phyloP scores from a whole-genome alignment of 2,888 invertebrate species.

The Scelioninae gen. 1 region DNA sequence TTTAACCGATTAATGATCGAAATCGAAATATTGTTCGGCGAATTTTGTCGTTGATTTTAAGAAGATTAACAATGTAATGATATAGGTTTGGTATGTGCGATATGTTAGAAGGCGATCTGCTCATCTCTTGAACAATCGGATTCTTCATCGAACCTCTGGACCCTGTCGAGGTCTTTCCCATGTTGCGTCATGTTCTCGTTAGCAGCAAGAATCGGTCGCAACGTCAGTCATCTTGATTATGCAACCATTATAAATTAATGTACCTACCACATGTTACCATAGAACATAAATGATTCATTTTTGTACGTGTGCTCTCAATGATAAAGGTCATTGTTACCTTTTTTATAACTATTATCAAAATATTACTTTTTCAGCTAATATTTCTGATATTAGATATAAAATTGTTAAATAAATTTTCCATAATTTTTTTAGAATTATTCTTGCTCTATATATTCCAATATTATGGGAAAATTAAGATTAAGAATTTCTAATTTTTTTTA shows the following conservation, averaged over 20 bases:
- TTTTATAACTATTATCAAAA: not conserved
- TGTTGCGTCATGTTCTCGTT: slow-evolving; percentile 68
- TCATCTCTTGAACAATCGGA: slow-evolving; percentile 62
- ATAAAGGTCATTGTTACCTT: slow-evolving; percentile 62
- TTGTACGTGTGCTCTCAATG: slow-evolving; percentile 30
- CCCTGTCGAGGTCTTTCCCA: slow-evolving; percentile 65
- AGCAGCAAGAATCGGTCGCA: slow-evolving; percentile 63
- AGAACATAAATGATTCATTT: slow-evolving; percentile 27
- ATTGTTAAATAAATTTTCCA: too few relatives aligned
- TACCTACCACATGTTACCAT: slow-evolving; percentile 31
- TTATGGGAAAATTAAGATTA: too few relatives aligned
- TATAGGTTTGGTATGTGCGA: slow-evolving; percentile 36
- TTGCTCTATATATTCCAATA: too few relatives aligned
- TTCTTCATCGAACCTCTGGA: slow-evolving; percentile 65
- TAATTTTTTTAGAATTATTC: too few relatives aligned
- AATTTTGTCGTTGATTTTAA: too few relatives aligned
- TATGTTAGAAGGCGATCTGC: slow-evolving; percentile 50
- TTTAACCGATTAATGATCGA: too few relatives aligned
- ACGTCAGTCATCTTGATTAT: slow-evolving; percentile 64
- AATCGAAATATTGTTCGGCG: too few relatives aligned
- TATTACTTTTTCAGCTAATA: too few relatives aligned
- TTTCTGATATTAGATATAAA: too few relatives aligned
- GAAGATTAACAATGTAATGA: slow-evolving; percentile 15
- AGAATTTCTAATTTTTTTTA: too few relatives aligned
- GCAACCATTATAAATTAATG: slow-evolving; percentile 62